Conservation (phyloP, 2,113 vertebrate species). For the Urocynchramus pylzowi region DNA sequence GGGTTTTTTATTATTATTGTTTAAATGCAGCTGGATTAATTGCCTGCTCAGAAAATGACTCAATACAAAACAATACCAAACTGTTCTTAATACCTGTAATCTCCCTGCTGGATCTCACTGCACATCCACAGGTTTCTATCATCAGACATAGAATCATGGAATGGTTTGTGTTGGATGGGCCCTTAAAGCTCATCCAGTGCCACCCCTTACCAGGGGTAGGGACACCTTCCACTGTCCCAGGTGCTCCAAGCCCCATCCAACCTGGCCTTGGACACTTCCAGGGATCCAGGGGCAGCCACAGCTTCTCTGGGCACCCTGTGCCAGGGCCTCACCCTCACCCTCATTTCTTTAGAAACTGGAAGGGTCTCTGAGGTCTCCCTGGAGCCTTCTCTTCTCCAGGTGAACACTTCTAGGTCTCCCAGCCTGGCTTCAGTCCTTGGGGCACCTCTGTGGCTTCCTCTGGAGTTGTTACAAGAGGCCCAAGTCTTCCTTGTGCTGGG, state of each 20-base stretch:
- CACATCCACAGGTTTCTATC: background rate
- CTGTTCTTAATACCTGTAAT: slow-evolving; percentile 43
- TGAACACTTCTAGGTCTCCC: background rate
- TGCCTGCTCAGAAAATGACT: slow-evolving; percentile 54
- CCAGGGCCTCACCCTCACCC: background rate
- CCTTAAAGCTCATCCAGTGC: fast-evolving
- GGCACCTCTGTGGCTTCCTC: background rate
- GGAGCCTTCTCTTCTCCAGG: background rate
- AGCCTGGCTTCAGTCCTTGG: background rate
- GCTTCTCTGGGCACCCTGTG: background rate
- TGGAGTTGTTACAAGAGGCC: background rate
- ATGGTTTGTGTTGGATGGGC: background rate
- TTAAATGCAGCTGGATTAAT: slow-evolving; percentile 52
- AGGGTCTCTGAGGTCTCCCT: background rate
- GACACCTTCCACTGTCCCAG: background rate
- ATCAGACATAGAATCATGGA: background rate
- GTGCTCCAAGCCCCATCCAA: fast-evolving
- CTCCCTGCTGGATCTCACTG: background rate
- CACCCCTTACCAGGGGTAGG: background rate
- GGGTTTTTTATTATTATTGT: background rate
- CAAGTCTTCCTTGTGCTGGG: background rate
- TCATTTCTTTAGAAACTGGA: background rate
- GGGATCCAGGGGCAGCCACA: background rate
- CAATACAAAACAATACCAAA: slow-evolving; percentile 43
- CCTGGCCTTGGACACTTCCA: background rate